These are phyloP conservation scores for Operophtera brumata DNA, from an alignment of 2,888 invertebrate species.

Conservation along the genomic window DNA sequence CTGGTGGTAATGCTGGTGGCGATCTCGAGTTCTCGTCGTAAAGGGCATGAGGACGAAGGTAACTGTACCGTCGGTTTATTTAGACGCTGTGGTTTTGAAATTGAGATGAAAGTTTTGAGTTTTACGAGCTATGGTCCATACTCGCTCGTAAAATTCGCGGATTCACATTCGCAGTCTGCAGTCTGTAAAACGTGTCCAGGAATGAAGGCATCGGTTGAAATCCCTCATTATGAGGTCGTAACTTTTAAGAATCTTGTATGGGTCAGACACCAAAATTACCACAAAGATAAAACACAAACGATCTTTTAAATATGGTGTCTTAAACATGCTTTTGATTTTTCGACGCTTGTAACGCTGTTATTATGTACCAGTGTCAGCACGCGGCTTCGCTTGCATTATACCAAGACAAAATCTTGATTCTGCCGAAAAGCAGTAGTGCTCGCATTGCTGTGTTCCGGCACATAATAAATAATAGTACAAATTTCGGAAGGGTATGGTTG, in stretches of 20 bases:
- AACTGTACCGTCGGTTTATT: slow-evolving; percentile 54
- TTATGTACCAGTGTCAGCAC: too few species aligned
- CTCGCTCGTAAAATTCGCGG: slow-evolving; percentile 32
- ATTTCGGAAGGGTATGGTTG: too few species aligned
- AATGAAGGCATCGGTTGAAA: slow-evolving; percentile 16
- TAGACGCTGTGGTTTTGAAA: slow-evolving; percentile 52
- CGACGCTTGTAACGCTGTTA: too few species aligned
- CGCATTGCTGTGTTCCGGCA: too few species aligned
- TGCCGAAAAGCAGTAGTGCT: too few species aligned
- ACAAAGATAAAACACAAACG: not conserved
- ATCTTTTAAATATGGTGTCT: not conserved
- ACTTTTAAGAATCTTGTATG: slow-evolving; percentile 30
- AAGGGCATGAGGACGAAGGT: slow-evolving; percentile 58
- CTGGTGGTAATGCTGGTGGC: slow-evolving; percentile 21
- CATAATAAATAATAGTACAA: too few species aligned
- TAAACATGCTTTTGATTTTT: not conserved
- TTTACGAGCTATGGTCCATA: slow-evolving; percentile 31
- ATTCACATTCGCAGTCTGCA: slow-evolving; percentile 33
- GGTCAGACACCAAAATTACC: slow-evolving; percentile 1
- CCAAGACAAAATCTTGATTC: too few species aligned
- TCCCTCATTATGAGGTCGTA: slow-evolving; percentile 19
- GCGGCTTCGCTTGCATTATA: too few species aligned
- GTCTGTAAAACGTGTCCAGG: not conserved
- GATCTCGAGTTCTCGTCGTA: slow-evolving; percentile 37
- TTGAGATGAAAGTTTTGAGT: slow-evolving; percentile 44